Evolutionary conservation across 2,113 vertebrate genomes (phyloP).

Genomic region (Sisor rabdophorus): DNA sequence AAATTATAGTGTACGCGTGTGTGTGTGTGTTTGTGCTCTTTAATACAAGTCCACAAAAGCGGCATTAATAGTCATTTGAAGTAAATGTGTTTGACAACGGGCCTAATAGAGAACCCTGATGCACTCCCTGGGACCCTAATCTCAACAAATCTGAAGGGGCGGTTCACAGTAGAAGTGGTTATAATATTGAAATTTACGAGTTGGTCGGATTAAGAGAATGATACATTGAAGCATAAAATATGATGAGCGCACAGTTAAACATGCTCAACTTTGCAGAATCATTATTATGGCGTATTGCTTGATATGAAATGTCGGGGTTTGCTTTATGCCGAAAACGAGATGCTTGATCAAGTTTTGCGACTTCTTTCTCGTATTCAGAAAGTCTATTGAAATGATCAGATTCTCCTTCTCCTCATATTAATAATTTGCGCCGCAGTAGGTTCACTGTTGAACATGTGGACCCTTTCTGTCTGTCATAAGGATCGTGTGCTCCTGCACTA

Average conservation of each 20-base stretch:
- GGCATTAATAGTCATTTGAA: slow-evolving; percentile 22
- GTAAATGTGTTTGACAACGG: slow-evolving; percentile 23
- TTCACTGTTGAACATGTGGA: not conserved
- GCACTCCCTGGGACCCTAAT: slow-evolving; percentile 17
- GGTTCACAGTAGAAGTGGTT: slow-evolving; percentile 15
- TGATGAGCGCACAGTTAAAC: not conserved
- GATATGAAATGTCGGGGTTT: slow-evolving; percentile 20
- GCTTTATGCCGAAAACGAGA: slow-evolving; percentile 12
- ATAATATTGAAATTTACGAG: slow-evolving; percentile 3
- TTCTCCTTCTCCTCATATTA: not conserved
- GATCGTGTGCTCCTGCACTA: slow-evolving; percentile 8
- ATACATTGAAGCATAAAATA: slow-evolving; percentile 14
- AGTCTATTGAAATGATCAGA: slow-evolving; percentile 26
- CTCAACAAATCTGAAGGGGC: not conserved
- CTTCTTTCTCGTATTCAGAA: not conserved
- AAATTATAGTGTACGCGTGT: not conserved
- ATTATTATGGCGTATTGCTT: slow-evolving; percentile 56
- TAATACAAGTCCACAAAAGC: slow-evolving; percentile 26
- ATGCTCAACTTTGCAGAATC: slow-evolving; percentile 20
- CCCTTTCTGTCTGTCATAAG: not conserved
- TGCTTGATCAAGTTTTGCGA: not conserved
- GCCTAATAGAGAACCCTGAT: slow-evolving; percentile 36
- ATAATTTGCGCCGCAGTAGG: not conserved
- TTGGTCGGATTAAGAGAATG: slow-evolving; percentile 5
- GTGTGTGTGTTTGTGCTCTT: slow-evolving; percentile 11